Evolutionary conservation across 35 echinoderm and acorn worm genomes (phyloP).

Genomic region (Chiridota heheva): DNA sequence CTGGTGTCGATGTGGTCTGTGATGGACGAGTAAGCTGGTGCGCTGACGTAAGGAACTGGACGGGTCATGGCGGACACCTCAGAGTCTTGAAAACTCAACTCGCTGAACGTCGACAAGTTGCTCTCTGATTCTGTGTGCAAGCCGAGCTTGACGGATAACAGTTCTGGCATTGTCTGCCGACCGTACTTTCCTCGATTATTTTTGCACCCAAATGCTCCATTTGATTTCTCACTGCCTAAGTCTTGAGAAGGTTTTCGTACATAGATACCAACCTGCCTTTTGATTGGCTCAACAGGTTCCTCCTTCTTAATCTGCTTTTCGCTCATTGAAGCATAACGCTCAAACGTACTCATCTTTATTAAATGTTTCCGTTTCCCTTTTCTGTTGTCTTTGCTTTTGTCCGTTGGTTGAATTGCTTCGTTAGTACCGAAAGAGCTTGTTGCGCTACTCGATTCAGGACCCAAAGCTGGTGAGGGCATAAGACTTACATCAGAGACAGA

Average conservation of each 20-base stretch:
- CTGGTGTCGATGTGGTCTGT: conserved; percentile 96
- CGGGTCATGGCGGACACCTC: conserved; percentile 56
- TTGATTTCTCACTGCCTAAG: not conserved
- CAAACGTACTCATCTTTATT: conserved; percentile 82
- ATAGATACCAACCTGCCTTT: conserved; percentile 61
- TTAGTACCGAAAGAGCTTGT: too few species aligned
- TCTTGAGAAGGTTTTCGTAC: not conserved
- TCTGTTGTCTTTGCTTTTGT: not conserved
- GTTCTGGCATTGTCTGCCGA: conserved; percentile 1
- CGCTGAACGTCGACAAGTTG: conserved; percentile 77
- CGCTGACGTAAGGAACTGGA: conserved; percentile 72
- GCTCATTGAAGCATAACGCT: conserved; percentile 59
- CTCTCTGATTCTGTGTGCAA: conserved; percentile 74
- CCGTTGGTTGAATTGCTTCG: conserved; percentile 9
- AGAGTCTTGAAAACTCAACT: conserved; percentile 39
- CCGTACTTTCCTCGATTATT: not conserved
- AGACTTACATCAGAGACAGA: too few species aligned
- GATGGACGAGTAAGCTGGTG: conserved; percentile 86
- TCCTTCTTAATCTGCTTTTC: conserved; percentile 24
- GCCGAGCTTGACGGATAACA: conserved; percentile 15
- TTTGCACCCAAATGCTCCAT: not conserved
- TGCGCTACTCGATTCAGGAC: too few species aligned
- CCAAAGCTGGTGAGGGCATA: too few species aligned
- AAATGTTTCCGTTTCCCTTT: conserved; percentile 29
- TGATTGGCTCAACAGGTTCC: conserved; percentile 44